Conservation (phyloP, 2,113 vertebrate species). For the Danio rerio region GRCz12tu NC_133190.1:47454501-47455000, state of each 20-base stretch:
- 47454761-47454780: too few species aligned
- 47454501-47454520: constrained; percentile 2
- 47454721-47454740: neutral
- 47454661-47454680: constrained; percentile 21
- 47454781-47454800: too few species aligned
- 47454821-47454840: too few species aligned
- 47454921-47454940: too few species aligned
- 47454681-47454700: constrained; percentile 15
- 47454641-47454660: neutral
- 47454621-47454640: constrained; percentile 21
- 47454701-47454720: neutral
- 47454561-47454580: constrained; percentile 36
- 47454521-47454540: neutral
- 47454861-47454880: too few species aligned
- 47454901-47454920: too few species aligned
- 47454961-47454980: too few species aligned
- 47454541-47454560: constrained; percentile 8
- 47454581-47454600: constrained; percentile 28
- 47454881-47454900: too few species aligned
- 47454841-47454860: too few species aligned
- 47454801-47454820: too few species aligned
- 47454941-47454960: too few species aligned
- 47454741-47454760: constrained; percentile 6
- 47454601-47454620: constrained; percentile 25
- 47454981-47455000: too few species aligned